Conservation (phyloP, 1,140 invertebrate species). For the Globodera rostochiensis region DNA sequence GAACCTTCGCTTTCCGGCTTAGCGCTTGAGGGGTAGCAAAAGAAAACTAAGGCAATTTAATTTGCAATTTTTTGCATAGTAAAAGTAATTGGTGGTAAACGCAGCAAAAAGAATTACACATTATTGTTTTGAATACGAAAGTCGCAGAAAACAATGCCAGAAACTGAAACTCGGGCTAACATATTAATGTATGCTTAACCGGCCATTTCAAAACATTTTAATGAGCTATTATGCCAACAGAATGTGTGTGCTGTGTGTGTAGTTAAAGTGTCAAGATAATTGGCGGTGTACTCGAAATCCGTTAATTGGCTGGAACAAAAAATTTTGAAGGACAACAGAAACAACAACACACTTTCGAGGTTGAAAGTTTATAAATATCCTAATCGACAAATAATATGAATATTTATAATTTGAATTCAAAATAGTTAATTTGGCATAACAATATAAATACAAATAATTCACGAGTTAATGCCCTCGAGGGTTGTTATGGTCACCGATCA, state of each 20-base stretch:
- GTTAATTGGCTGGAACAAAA: not conserved
- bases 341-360: too few species aligned
- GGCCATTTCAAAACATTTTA: not conserved
- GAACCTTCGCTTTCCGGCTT: too few species aligned
- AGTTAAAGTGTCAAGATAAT: not conserved
- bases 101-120: too few species aligned
- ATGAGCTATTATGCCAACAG: not conserved
- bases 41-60: too few species aligned
- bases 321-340: not conserved
- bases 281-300: not conserved
- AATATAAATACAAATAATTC: not conserved
- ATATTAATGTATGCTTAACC: not conserved
- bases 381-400: not conserved
- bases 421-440: not conserved
- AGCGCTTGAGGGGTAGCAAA: too few species aligned
- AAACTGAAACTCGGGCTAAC: not conserved
- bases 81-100: too few species aligned
- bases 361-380: too few species aligned
- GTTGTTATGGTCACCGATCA: too few species aligned
- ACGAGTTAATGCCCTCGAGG: not conserved
- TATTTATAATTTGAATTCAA: not conserved
- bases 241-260: not conserved
- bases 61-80: too few species aligned
- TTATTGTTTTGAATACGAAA: not conserved
- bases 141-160: not conserved